phyloP scores from a whole-genome alignment of 2,113 vertebrate genomes.

The Phyllostomus hastatus region DNA sequence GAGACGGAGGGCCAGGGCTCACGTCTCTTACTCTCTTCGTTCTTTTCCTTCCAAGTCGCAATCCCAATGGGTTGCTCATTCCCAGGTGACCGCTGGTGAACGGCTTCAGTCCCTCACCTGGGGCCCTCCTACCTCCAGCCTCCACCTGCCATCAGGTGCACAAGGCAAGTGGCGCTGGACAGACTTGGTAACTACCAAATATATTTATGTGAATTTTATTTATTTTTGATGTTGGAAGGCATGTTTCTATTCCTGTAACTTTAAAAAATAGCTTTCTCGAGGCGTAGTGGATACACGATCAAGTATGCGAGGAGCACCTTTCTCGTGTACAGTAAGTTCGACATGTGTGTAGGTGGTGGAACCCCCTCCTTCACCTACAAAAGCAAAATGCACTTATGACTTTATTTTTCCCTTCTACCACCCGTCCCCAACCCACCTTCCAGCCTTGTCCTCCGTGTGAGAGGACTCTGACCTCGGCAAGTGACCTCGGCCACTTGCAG shows the following conservation, averaged over 20 bases:
- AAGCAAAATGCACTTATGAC: neutral
- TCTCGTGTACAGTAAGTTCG: neutral
- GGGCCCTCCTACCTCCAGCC: too few relatives aligned
- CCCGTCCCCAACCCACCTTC: neutral
- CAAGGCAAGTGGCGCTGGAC: neutral
- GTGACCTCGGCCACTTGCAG: neutral
- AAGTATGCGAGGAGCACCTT: neutral
- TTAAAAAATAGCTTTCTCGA: neutral
- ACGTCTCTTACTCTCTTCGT: rapidly evolving
- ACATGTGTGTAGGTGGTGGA: neutral
- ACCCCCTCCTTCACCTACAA: neutral
- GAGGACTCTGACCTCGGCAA: neutral
- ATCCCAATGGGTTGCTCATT: neutral
- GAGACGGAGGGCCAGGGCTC: neutral
- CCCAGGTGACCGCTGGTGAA: rapidly evolving
- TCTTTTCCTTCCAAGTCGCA: neutral
- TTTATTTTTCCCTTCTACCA: neutral
- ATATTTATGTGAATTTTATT: neutral
- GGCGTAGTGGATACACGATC: neutral
- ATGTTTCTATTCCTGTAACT: neutral
- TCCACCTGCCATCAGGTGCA: neutral
- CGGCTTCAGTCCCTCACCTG: rapidly evolving
- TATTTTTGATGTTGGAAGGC: neutral
- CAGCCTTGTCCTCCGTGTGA: neutral
- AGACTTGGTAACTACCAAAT: neutral